phyloP scores from a whole-genome alignment of 2,888 invertebrate species.

The Spatulosminthurus flaviceps region DNA sequence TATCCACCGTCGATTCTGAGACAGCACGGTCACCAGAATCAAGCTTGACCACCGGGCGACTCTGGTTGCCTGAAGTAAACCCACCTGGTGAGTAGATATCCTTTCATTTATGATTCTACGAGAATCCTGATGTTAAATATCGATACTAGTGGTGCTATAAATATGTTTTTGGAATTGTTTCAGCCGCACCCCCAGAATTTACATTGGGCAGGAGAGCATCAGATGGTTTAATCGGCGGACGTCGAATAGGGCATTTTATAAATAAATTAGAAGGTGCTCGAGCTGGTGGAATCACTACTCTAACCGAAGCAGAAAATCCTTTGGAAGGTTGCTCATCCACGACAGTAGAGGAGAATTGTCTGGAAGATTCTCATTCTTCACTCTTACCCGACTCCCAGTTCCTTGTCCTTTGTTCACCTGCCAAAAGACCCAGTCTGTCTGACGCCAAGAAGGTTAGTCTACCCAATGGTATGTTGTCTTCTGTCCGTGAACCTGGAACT shows the following conservation, averaged over 20 bases:
- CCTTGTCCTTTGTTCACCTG: constrained; percentile 60
- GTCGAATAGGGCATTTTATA: constrained; percentile 56
- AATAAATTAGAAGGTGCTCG: constrained; percentile 60
- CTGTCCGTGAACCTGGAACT: constrained; percentile 26
- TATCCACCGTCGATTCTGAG: constrained; percentile 57
- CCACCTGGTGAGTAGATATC: constrained; percentile 60
- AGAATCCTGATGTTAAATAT: too few species aligned
- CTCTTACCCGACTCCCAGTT: constrained; percentile 53
- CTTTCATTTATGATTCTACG: too few species aligned
- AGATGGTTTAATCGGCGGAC: constrained; percentile 80
- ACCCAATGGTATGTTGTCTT: background rate
- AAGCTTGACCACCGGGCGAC: constrained; percentile 58
- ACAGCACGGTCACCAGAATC: constrained; percentile 58
- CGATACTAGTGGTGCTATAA: too few species aligned
- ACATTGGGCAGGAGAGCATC: constrained; percentile 80
- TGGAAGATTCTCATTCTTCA: constrained; percentile 55
- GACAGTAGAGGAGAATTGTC: constrained; percentile 39
- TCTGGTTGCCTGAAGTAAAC: constrained; percentile 58
- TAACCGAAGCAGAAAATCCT: constrained; percentile 50
- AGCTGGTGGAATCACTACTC: constrained; percentile 60
- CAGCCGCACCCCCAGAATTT: constrained; percentile 84
- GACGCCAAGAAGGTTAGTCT: constrained; percentile 56
- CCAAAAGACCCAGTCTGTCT: constrained; percentile 60
- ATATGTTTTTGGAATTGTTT: too few species aligned
- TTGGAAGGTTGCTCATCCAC: constrained; percentile 33